phyloP scores from a whole-genome alignment of 2,113 vertebrate species.

The Pheucticus melanocephalus region DNA sequence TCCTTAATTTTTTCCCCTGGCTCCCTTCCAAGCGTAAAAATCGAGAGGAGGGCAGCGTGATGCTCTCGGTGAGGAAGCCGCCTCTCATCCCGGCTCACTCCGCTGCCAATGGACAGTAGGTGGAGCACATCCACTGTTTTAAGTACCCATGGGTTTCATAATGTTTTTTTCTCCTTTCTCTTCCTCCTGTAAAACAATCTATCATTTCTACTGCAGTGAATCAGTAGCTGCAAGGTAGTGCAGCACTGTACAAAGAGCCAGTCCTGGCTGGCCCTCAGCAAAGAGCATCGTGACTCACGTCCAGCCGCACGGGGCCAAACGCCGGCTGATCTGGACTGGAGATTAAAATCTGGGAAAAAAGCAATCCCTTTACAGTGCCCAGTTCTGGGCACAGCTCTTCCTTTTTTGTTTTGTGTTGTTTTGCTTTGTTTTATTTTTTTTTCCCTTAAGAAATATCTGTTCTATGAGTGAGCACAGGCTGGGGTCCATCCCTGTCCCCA shows the following conservation, averaged over 20 bases:
- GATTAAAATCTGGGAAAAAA: not conserved
- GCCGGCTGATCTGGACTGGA: not conserved
- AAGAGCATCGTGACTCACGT: not conserved
- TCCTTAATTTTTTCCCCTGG: not conserved
- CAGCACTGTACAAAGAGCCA: slow-evolving; percentile 29
- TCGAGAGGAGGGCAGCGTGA: not conserved
- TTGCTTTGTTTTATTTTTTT: not conserved
- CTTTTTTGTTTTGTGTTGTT: not conserved
- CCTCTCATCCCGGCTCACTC: not conserved
- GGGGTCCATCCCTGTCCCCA: rapidly evolving
- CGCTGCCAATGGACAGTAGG: slow-evolving; percentile 35
- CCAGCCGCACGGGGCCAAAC: not conserved
- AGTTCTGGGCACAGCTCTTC: not conserved
- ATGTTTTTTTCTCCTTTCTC: not conserved
- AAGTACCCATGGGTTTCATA: not conserved
- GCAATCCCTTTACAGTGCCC: not conserved
- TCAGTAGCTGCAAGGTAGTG: slow-evolving; percentile 24
- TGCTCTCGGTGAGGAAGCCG: not conserved
- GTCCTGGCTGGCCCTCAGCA: slow-evolving; percentile 33
- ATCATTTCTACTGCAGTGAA: slow-evolving; percentile 62
- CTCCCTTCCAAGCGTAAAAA: not conserved
- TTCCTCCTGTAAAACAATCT: not conserved
- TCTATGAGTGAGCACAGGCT: not conserved
- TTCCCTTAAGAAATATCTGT: not conserved
- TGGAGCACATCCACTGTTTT: slow-evolving; percentile 62